Conservation (phyloP, 2,888 invertebrate species). For the Rhingia campestris region DNA sequence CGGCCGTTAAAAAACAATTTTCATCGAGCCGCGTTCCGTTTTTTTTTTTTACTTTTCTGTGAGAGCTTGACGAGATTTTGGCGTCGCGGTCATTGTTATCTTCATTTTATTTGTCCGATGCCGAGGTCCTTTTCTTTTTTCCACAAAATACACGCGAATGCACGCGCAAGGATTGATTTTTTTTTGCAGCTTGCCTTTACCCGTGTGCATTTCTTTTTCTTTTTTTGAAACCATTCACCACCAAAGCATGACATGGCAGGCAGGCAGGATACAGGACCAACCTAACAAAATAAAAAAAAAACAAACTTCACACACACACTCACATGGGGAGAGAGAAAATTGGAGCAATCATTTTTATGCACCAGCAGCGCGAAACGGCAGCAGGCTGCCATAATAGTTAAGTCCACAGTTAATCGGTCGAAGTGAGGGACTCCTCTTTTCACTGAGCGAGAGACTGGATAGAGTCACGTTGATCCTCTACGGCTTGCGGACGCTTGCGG, state of each 20-base stretch:
- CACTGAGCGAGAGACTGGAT: constrained; percentile 38
- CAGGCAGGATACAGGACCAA: constrained; percentile 61
- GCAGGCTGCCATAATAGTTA: constrained; percentile 74
- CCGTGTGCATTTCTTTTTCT: constrained; percentile 53
- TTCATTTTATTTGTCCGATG: constrained; percentile 59
- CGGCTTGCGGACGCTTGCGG: constrained; percentile 1
- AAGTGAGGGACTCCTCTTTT: constrained; percentile 46
- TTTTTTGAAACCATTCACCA: constrained; percentile 58
- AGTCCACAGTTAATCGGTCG: constrained; percentile 72
- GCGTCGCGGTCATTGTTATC: constrained; percentile 70
- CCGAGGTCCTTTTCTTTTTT: constrained; percentile 47
- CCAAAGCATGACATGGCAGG: constrained; percentile 63
- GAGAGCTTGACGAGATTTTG: constrained; percentile 70
- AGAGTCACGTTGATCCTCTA: constrained; percentile 56
- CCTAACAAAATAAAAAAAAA: constrained; percentile 2
- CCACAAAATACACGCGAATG: constrained; percentile 48
- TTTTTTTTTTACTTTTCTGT: constrained; percentile 9
- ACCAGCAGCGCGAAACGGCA: constrained; percentile 73
- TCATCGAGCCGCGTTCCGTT: constrained; percentile 42
- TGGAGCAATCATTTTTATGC: constrained; percentile 74
- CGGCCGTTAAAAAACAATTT: constrained; percentile 74
- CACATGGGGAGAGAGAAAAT: constrained; percentile 49
- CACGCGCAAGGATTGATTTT: constrained; percentile 55
- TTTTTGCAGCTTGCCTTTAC: neutral
- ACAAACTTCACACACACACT: neutral